These are phyloP conservation scores for Tetramorium bicarinatum DNA, from an alignment of 2,888 invertebrate genomes.

Conservation along the genomic window DNA sequence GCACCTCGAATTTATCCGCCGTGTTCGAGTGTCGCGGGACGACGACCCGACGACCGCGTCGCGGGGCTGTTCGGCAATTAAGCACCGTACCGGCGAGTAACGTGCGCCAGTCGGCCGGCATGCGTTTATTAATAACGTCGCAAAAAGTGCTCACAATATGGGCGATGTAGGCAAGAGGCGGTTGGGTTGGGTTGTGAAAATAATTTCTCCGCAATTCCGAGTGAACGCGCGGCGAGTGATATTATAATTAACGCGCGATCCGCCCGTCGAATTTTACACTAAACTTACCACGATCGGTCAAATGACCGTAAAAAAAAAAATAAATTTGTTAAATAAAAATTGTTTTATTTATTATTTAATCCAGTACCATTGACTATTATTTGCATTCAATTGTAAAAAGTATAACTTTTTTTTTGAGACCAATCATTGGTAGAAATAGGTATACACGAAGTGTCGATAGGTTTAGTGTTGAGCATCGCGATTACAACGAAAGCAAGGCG, in stretches of 20 bases:
- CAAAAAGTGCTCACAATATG: conserved; percentile 13
- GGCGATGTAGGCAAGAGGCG: background rate
- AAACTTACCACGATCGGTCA: too few species aligned
- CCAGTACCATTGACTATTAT: too few species aligned
- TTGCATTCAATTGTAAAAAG: too few species aligned
- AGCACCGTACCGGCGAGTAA: background rate
- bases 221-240: background rate
- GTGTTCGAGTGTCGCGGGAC: conserved; percentile 36
- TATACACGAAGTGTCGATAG: too few species aligned
- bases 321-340: too few species aligned
- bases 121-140: conserved; percentile 15
- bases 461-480: background rate
- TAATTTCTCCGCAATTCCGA: background rate
- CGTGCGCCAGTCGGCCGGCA: conserved; percentile 21
- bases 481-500: background rate
- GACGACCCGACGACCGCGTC: conserved; percentile 39
- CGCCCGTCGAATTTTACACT: background rate
- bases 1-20: conserved; percentile 16
- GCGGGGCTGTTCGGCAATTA: conserved; percentile 42
- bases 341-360: too few species aligned
- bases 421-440: too few species aligned
- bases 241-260: background rate
- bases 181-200: background rate
- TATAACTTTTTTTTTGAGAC: too few species aligned
- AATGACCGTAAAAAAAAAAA: too few species aligned